A percentile compares a stretch with the other conserved stretches of the same genome.
phyloP scores from a whole-genome alignment of 2,888 invertebrate genomes.

The Papilio gigon region DNA sequence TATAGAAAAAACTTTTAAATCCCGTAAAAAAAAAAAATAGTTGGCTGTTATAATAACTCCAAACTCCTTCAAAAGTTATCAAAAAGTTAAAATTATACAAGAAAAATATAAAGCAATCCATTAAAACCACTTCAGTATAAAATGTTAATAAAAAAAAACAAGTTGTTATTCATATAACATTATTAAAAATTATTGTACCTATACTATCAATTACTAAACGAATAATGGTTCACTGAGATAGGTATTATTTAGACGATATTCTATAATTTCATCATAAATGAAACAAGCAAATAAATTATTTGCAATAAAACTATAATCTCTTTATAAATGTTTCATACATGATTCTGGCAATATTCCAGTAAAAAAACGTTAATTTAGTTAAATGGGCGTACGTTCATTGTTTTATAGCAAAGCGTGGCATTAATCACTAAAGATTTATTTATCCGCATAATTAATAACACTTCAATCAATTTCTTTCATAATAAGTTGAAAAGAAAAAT shows the following conservation, averaged over 20 bases:
- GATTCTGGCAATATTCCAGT: conserved; percentile 32
- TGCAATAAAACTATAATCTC: conserved; percentile 12
- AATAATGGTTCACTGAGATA: neutral
- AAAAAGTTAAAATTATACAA: neutral
- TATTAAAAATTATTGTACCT: neutral
- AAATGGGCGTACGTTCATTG: conserved; percentile 16
- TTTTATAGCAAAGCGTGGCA: conserved; percentile 12
- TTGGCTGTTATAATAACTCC: no score
- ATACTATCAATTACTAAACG: neutral
- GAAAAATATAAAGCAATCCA: neutral
- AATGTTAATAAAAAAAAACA: neutral
- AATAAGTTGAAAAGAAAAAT: neutral
- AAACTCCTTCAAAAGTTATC: no score
- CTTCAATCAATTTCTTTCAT: conserved; percentile 3
- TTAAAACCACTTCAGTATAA: neutral
- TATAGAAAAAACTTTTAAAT: no score
- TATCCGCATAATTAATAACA: conserved; percentile 4
- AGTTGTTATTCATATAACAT: no score
- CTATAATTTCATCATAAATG: neutral
- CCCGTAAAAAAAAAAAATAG: no score
- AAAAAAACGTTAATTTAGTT: conserved; percentile 32
- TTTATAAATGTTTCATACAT: conserved; percentile 4
- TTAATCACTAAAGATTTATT: conserved; percentile 20
- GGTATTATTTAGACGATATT: neutral
- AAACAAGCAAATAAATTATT: neutral